Conservation (phyloP, 1,140 invertebrate genomes). For the Euwallacea similis region DNA sequence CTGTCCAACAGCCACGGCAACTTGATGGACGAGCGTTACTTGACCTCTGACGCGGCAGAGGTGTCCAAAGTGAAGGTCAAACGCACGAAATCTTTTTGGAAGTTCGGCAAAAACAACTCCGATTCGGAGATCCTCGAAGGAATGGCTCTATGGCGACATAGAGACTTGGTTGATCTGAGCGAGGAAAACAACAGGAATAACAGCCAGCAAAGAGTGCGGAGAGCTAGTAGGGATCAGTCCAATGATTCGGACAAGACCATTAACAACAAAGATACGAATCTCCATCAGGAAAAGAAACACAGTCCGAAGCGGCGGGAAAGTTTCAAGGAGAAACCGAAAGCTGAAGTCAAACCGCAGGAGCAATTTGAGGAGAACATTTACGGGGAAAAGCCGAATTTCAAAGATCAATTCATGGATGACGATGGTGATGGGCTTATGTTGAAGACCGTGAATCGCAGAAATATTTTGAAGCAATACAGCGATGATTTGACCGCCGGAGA, state of each 20-base stretch:
- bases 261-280: constrained; percentile 39
- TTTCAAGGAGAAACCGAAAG: constrained; percentile 44
- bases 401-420: constrained; percentile 65
- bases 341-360: constrained; percentile 53
- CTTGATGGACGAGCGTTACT: constrained; percentile 55
- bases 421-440: constrained; percentile 64
- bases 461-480: constrained; percentile 69
- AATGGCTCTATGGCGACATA: constrained; percentile 82
- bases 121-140: constrained; percentile 75
- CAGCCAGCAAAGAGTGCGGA: constrained; percentile 35
- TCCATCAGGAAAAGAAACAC: constrained; percentile 8
- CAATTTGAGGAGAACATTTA: constrained; percentile 42
- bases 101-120: constrained; percentile 70
- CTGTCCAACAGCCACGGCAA: constrained; percentile 57
- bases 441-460: constrained; percentile 66
- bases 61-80: constrained; percentile 63
- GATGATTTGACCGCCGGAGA: constrained; percentile 57
- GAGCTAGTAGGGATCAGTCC: constrained; percentile 46
- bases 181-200: constrained; percentile 54
- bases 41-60: constrained; percentile 58
- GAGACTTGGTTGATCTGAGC: constrained; percentile 75
- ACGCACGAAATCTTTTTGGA: constrained; percentile 82
- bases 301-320: constrained; percentile 42
- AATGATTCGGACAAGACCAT: constrained; percentile 53
- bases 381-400: constrained; percentile 55